Evolutionary conservation across 2,888 invertebrate genomes (phyloP), one percentile per base, ranked within the genome.

Genomic region (Ornithoptera priamus): DNA sequence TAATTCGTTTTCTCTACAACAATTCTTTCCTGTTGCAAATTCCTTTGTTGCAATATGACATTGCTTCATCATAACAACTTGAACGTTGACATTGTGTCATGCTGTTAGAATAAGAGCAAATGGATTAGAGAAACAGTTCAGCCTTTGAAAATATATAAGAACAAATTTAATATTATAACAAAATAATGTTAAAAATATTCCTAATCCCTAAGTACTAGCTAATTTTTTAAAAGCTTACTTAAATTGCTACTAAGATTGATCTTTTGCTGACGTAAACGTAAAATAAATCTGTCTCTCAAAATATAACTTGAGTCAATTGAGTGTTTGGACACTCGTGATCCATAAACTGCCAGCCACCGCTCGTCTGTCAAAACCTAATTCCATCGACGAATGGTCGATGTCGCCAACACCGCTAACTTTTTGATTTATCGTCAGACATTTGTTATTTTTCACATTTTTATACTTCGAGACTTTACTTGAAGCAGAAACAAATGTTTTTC

Each of bases 341-440:
- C 77, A 83, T 75, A 81, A 83, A 84, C 73, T 73, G 76, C 71
- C 76, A 53, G 77, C 72, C 72, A 73, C 68, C 68, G 72, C 74
- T 81, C 83, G 78, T 84, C 81, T 78, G 79, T 84, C 85, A 82
- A 53, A 82, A 81, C 79, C 79, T 79, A 83, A 83, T 83, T 82
- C 80, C 76, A 74, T 65, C 81, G 82, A 85, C 84, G 87, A 88
- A 86, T 85, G 80, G 84, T 77, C 73, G 77, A 72, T 76, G 75
- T 76, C 77, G 77, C 77, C 81, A 77, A 73, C 78, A 77, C 76
- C 74, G 77, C 81, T 82, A 82, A 83, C 86, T 82, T 83, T 80
- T 81, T 87, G 86, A 90, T 89, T 89, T 89, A 89, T 87, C 78
- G 80, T 77, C 76, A 59, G 72, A 77, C 85, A 85, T 89, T 87